Conservation (phyloP, 2,888 invertebrate species). For the Lasioglossum marginatum region DNA sequence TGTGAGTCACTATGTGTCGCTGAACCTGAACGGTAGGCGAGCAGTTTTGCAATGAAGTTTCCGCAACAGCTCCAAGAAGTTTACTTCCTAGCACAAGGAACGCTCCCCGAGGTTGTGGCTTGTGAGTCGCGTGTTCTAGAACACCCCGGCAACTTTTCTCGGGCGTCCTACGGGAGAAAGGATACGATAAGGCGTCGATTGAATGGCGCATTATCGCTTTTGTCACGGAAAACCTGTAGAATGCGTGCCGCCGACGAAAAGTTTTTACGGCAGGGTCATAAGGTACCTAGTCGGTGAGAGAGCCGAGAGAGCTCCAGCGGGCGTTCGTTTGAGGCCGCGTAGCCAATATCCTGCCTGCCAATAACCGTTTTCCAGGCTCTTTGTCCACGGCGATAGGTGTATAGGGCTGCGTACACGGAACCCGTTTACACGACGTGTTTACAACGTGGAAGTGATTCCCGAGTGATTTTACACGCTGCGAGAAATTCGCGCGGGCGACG, state of each 20-base stretch:
- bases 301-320: slow-evolving; percentile 35
- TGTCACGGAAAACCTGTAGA: slow-evolving; percentile 41
- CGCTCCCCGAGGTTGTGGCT: not conserved
- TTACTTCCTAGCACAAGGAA: not conserved
- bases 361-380: slow-evolving; percentile 65
- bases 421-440: slow-evolving; percentile 64
- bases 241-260: slow-evolving; percentile 32
- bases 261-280: slow-evolving; percentile 31
- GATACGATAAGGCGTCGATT: slow-evolving; percentile 39
- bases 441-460: slow-evolving; percentile 66
- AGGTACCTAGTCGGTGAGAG: slow-evolving; percentile 3
- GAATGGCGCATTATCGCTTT: slow-evolving; percentile 41
- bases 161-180: not conserved
- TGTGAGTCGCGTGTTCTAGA: not conserved
- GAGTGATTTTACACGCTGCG: slow-evolving; percentile 63
- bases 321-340: slow-evolving; percentile 29
- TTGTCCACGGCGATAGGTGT: slow-evolving; percentile 60
- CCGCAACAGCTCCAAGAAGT: not conserved
- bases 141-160: not conserved
- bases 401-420: slow-evolving; percentile 54
- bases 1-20: not conserved
- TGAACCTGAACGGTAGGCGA: not conserved
- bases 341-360: slow-evolving; percentile 66
- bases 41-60: not conserved
- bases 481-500: slow-evolving; percentile 59